Percentiles rank a stretch among this genome's conserved stretches.
phyloP scores from a whole-genome alignment of 1,140 invertebrate species.

The Colletes gigas region DNA sequence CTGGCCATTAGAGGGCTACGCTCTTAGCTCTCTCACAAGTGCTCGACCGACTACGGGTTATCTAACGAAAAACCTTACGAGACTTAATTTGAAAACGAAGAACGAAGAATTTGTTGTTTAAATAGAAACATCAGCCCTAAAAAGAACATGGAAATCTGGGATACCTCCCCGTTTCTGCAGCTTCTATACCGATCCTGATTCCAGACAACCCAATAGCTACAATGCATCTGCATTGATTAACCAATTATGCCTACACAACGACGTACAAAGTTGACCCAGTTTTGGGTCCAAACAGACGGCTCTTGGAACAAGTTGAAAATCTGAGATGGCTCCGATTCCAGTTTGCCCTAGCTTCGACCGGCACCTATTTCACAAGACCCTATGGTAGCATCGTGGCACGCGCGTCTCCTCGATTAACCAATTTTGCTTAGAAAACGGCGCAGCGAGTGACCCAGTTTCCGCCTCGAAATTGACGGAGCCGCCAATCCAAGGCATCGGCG shows the following conservation, averaged over 20 bases:
- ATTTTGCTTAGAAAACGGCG: conserved; percentile 16
- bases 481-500: conserved; percentile 1
- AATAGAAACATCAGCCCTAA: no score
- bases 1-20: no score
- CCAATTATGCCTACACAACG: neutral
- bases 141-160: no score
- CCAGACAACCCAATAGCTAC: no score
- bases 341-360: neutral
- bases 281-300: neutral
- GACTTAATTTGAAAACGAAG: neutral
- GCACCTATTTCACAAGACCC: neutral
- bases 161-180: no score
- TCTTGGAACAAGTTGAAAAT: no score
- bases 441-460: conserved; percentile 25
- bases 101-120: no score
- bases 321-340: neutral
- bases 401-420: conserved; percentile 17
- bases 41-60: no score
- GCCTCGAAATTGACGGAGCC: neutral
- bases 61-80: no score
- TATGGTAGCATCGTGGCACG: neutral
- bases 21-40: no score
- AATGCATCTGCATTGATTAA: neutral
- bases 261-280: neutral
- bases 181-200: no score